These are phyloP conservation scores for Stenodera caucasica DNA, from an alignment of 2,888 invertebrate genomes.

Conservation along the genomic window DNA sequence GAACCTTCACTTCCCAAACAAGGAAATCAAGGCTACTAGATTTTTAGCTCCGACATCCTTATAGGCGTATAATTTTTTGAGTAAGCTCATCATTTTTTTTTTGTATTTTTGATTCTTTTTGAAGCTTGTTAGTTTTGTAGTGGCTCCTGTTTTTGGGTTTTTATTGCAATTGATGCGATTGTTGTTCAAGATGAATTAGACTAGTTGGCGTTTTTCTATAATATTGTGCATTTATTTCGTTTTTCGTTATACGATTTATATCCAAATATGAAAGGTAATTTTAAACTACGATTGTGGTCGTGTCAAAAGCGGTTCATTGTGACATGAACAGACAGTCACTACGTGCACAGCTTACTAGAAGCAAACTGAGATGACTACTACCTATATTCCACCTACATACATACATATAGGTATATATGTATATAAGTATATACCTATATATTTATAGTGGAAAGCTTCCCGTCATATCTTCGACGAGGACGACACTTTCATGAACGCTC, in stretches of 20 bases:
- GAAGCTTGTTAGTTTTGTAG: no score
- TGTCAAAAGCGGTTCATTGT: constrained; percentile 46
- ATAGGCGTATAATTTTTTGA: no score
- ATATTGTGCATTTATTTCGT: constrained; percentile 32
- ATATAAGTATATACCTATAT: not conserved
- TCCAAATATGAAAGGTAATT: constrained; percentile 51
- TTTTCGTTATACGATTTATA: constrained; percentile 44
- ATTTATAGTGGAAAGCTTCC: constrained; percentile 2
- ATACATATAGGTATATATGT: not conserved
- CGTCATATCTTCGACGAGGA: constrained; percentile 21
- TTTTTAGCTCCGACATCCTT: no score
- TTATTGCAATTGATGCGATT: no score
- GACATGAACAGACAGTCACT: constrained; percentile 49
- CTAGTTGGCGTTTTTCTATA: not conserved
- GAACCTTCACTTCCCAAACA: no score
- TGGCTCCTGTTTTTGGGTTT: no score
- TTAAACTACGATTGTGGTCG: constrained; percentile 49
- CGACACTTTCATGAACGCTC: constrained; percentile 26
- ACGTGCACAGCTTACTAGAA: constrained; percentile 41
- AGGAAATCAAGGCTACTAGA: no score
- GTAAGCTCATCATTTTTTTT: no score
- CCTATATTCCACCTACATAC: constrained; percentile 1
- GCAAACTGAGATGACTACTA: constrained; percentile 14
- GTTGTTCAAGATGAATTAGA: not conserved
- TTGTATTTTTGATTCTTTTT: no score